Conservation (phyloP, 2,797 vertebrate species). For the Cuniculus paca region DNA sequence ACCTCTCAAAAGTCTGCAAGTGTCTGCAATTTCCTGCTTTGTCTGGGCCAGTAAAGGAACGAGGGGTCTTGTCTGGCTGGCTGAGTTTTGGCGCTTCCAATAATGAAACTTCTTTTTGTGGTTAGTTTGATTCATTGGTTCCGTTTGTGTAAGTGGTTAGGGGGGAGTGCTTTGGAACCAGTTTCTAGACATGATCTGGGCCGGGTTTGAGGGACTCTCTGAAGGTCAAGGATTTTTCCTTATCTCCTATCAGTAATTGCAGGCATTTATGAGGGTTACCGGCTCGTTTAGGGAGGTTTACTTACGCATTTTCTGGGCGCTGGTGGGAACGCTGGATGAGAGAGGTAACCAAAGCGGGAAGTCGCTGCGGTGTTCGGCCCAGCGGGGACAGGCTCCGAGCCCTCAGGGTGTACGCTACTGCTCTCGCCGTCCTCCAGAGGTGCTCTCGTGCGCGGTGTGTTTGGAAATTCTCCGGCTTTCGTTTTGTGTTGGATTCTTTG, state of each 20-base stretch:
- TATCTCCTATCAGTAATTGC: neutral
- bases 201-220: neutral
- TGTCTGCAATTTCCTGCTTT: neutral
- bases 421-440: neutral
- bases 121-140: neutral
- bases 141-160: neutral
- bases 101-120: neutral
- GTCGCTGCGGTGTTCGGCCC: rapidly evolving
- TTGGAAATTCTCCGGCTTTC: neutral
- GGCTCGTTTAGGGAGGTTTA: neutral
- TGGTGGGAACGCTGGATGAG: neutral
- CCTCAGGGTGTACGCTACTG: too few species aligned
- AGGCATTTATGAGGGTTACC: neutral
- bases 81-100: neutral
- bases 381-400: neutral
- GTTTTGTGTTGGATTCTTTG: neutral
- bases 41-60: neutral
- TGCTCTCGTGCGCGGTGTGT: neutral
- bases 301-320: neutral
- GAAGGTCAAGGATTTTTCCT: neutral
- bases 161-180: neutral
- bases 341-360: neutral
- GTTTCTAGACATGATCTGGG: neutral
- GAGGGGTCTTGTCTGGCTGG: neutral
- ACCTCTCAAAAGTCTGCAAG: neutral